Evolutionary conservation across 2,888 invertebrate species (phyloP).

Genomic region (Apoda limacodes): DNA sequence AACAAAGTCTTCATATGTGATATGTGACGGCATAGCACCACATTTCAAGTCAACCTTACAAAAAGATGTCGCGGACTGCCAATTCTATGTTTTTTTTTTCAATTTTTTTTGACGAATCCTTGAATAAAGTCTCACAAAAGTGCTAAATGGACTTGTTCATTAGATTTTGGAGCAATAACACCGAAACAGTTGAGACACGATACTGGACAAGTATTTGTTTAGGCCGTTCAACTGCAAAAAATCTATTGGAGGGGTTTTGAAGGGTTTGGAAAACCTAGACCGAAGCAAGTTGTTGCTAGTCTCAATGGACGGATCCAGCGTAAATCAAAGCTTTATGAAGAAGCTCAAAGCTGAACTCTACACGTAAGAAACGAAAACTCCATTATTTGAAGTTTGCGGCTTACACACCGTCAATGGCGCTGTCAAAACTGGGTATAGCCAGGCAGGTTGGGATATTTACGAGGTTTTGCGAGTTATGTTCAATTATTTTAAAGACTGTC

Average conservation of each 20-base stretch:
- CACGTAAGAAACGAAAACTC: conserved; percentile 3
- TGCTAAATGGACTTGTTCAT: conserved; percentile 2
- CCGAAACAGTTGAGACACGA: conserved; percentile 5
- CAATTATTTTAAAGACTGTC: conserved; percentile 4
- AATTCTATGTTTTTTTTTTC: conserved; percentile 2
- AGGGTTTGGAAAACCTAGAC: conserved; percentile 5
- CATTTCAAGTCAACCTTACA: background rate
- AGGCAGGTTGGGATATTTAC: conserved; percentile 1
- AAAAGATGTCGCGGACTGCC: conserved; percentile 1
- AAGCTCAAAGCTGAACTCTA: conserved; percentile 3
- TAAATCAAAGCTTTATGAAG: background rate
- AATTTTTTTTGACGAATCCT: conserved; percentile 4
- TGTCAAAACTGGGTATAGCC: no score
- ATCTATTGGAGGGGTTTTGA: conserved; percentile 3
- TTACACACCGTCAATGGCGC: conserved; percentile 5
- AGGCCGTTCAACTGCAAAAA: conserved; percentile 2
- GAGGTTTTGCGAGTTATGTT: background rate
- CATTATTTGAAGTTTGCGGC: conserved; percentile 5
- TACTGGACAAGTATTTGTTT: conserved; percentile 5
- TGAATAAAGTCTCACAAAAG: conserved; percentile 3
- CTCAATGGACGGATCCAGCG: conserved; percentile 1
- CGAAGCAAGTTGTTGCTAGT: conserved; percentile 4
- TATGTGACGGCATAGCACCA: conserved; percentile 1
- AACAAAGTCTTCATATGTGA: conserved; percentile 1
- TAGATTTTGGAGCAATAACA: conserved; percentile 4